Percentiles rank a stretch among this genome's conserved stretches.
These are phyloP conservation scores for Arbacia lixula DNA, from an alignment of 53 echinoderm and acorn worm genomes.

Conservation along the genomic window DNA sequence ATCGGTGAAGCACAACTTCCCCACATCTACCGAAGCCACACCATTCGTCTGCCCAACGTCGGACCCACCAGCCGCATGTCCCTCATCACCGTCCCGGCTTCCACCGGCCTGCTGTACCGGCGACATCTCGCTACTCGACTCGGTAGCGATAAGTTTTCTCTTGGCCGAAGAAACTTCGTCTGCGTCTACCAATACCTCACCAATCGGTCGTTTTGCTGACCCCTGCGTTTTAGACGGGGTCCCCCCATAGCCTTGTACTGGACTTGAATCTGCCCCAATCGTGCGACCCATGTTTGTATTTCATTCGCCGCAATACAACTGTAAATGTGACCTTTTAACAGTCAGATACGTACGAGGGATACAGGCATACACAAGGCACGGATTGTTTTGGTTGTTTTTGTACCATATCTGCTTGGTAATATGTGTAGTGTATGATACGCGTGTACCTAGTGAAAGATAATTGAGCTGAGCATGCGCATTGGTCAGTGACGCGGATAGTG, in stretches of 20 bases:
- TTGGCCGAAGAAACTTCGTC: not conserved
- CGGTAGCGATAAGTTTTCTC: not conserved
- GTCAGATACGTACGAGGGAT: not conserved
- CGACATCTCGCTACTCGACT: not conserved
- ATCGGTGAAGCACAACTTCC: constrained; percentile 8
- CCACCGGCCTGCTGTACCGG: not conserved
- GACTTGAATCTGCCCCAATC: not conserved
- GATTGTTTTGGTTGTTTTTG: too few relatives aligned
- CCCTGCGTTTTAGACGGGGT: not conserved
- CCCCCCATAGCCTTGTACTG: not conserved
- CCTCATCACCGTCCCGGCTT: not conserved
- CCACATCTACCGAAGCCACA: not conserved
- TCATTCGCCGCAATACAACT: too few relatives aligned
- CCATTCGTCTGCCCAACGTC: not conserved
- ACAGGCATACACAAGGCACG: too few relatives aligned
- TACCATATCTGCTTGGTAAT: too few relatives aligned
- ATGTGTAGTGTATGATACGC: too few relatives aligned
- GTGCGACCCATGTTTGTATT: constrained; percentile 24
- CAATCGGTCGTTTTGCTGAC: constrained; percentile 6
- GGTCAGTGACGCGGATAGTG: too few relatives aligned
- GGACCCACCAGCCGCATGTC: not conserved
- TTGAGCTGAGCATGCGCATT: constrained; percentile 22
- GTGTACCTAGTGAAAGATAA: not conserved
- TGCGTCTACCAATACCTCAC: not conserved
- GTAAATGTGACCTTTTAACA: too few relatives aligned